These are phyloP conservation scores for Alsophila aescularia DNA, from an alignment of 2,888 invertebrate genomes.

Conservation along the genomic window DNA sequence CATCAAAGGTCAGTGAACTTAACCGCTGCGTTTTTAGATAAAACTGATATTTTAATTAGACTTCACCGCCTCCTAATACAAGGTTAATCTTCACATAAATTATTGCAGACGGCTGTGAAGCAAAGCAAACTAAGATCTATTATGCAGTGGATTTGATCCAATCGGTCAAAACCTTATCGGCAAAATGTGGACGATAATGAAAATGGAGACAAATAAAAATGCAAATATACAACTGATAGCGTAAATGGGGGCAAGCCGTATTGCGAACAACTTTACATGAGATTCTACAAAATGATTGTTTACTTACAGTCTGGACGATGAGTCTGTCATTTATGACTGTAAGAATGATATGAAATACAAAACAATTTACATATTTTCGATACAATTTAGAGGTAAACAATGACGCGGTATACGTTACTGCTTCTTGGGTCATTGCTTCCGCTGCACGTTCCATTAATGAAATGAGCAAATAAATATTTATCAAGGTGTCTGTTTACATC, in stretches of 20 bases:
- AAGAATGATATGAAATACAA: constrained; percentile 26
- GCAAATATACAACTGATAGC: constrained; percentile 20
- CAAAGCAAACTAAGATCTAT: constrained; percentile 30
- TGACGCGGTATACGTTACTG: constrained; percentile 51
- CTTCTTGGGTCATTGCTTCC: constrained; percentile 46
- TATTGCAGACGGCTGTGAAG: constrained; percentile 17
- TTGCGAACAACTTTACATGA: constrained; percentile 29
- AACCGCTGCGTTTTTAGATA: constrained; percentile 25
- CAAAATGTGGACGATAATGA: constrained; percentile 31
- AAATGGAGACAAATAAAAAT: constrained; percentile 30
- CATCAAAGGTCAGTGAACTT: constrained; percentile 45
- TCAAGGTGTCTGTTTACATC: constrained; percentile 42
- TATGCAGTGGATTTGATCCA: constrained; percentile 37
- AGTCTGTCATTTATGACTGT: too few species aligned
- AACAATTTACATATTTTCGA: constrained; percentile 32
- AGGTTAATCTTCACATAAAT: background rate
- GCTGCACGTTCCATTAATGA: constrained; percentile 38
- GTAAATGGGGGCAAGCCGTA: constrained; percentile 27
- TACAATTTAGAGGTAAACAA: constrained; percentile 44
- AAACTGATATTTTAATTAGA: constrained; percentile 22
- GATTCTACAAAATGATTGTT: constrained; percentile 22
- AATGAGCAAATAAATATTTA: constrained; percentile 52
- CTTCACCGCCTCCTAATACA: background rate
- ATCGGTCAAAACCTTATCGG: constrained; percentile 44
- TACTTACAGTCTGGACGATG: constrained; percentile 11